Base-by-base conservation (phyloP, 1,140 invertebrate species). In the Drepana arcuata region DNA sequence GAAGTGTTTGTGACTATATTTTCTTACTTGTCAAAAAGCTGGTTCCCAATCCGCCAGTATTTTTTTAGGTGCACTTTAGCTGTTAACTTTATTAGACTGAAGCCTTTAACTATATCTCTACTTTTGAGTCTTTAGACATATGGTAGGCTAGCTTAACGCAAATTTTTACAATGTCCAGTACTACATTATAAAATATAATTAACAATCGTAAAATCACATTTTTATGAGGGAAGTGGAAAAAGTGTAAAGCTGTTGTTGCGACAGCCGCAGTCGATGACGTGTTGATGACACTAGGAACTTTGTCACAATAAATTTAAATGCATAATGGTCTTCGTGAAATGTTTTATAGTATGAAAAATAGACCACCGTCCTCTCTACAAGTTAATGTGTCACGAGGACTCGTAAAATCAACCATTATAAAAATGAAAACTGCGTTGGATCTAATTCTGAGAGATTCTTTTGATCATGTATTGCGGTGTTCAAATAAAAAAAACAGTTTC, bases 281-380 rank as follows among this genome's bases (percentile, higher is more conserved):
- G 48, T 71, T 74, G 66, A 75, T 61, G 39, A 45, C 34, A 30
- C 24, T 34, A 48, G 49, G 48, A 48, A 70, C 61, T 54, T 67
- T 65, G 64, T 64, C 60, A 34, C 44, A 47, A 41, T 62, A 62
- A n/a, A 71, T 70, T 78, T 68, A 70, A 47, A 28, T 34, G 31
- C 43, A 42, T 71, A 67, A 73, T 64, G 59, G 34, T 55, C 55
- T 46, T 29, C 48, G 16, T 64, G 60, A 69, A 63, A 64, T 63
- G 44, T 70, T 72, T 72, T 72, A 69, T 73, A 67, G 60, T 55
- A 59, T 68, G 54, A 71, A 65, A 73, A 73, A 73, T 72, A 65
- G 46, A 34, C 43, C 30, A 28, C 16, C 38, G 38, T 14, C 46
- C 42, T 49, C 34, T 47, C 37, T 41, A 33, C 34, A 29, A 39